Conservation (phyloP, 2,113 vertebrate genomes). For the Tinamus guttatus region DNA sequence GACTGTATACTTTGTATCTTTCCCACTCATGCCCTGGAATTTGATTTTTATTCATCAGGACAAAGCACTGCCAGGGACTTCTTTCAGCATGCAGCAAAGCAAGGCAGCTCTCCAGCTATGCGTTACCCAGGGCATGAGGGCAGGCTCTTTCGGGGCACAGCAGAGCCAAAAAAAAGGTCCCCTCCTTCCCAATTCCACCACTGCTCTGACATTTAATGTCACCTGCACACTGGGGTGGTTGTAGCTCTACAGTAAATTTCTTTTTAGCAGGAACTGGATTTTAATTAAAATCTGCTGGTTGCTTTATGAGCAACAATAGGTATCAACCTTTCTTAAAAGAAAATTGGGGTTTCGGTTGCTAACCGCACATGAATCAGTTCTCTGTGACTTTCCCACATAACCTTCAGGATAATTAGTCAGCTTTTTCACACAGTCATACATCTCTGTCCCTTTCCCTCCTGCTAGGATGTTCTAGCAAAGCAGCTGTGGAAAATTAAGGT, state of each 20-base stretch:
- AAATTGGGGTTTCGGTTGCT: constrained; percentile 6
- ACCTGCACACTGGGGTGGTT: rapidly evolving
- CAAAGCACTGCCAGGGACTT: neutral
- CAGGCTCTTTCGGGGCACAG: neutral
- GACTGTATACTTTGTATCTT: neutral
- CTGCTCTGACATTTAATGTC: neutral
- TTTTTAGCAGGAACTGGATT: neutral
- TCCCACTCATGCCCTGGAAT: neutral
- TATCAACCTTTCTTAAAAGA: neutral
- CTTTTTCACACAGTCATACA: neutral
- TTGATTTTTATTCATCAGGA: neutral
- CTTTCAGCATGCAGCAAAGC: neutral
- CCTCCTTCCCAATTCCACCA: neutral
- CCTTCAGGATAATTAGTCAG: neutral
- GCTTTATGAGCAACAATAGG: neutral
- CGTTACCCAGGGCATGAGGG: neutral
- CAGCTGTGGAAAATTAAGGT: neutral
- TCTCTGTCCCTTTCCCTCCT: neutral
- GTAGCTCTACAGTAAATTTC: neutral
- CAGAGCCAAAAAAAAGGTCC: neutral
- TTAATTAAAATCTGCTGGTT: neutral
- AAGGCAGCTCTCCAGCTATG: neutral
- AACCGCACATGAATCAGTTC: neutral
- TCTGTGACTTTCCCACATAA: neutral
- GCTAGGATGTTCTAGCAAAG: neutral